phyloP scores from a whole-genome alignment of 2,113 vertebrate species.

The Brachionichthys hirsutus region DNA sequence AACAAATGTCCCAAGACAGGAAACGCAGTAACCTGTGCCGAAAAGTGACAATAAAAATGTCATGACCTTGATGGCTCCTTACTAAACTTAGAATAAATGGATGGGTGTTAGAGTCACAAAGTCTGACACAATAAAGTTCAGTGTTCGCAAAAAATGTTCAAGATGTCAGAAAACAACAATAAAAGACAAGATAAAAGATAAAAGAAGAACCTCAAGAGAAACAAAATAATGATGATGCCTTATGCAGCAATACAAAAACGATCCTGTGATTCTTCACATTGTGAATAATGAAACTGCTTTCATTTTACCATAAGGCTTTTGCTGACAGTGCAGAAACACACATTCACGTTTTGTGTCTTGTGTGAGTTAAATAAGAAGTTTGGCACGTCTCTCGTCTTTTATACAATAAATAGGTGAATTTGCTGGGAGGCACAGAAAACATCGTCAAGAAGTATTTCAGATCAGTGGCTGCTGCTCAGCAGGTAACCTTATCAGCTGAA shows the following conservation, averaged over 20 bases:
- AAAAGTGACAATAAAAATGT: slow-evolving; percentile 54
- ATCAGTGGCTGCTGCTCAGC: too few species aligned
- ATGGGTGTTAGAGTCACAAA: slow-evolving; percentile 17
- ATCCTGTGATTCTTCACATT: slow-evolving; percentile 8
- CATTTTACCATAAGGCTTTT: slow-evolving; percentile 6
- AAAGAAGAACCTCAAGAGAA: slow-evolving; percentile 19
- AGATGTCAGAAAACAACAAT: slow-evolving; percentile 11
- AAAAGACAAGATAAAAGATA: not conserved
- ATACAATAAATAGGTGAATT: not conserved
- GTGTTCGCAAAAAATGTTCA: slow-evolving; percentile 25
- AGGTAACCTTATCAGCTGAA: too few species aligned
- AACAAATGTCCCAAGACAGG: slow-evolving; percentile 37
- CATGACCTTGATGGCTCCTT: slow-evolving; percentile 48
- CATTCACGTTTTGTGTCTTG: not conserved
- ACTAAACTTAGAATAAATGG: slow-evolving; percentile 40
- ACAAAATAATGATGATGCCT: slow-evolving; percentile 26
- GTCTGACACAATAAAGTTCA: slow-evolving; percentile 48
- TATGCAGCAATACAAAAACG: slow-evolving; percentile 22
- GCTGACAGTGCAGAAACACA: not conserved
- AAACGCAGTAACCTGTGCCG: slow-evolving; percentile 41
- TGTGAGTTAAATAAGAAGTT: not conserved
- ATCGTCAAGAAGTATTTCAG: not conserved
- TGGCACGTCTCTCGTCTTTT: not conserved
- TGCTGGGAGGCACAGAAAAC: not conserved
- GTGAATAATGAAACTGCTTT: slow-evolving; percentile 20